phyloP scores from a whole-genome alignment of 64 coral and sea anemone genomes.

The Astreopora myriophthalma region DNA sequence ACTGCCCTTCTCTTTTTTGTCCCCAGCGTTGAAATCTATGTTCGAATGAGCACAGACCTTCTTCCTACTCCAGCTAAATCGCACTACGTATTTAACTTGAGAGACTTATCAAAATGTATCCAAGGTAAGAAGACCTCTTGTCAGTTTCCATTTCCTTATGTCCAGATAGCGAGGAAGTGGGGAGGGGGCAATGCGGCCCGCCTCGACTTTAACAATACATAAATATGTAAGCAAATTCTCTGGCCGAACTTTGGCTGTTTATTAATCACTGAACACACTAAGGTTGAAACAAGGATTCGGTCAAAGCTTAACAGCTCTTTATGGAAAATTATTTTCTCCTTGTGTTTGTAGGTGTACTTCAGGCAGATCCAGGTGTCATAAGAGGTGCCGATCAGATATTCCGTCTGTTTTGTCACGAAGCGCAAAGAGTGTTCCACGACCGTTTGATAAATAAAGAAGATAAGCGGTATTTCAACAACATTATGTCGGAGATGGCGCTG shows the following conservation, averaged over 20 bases:
- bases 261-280: no score
- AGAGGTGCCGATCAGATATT: conserved; percentile 90
- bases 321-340: background rate
- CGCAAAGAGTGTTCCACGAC: conserved; percentile 96
- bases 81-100: conserved; percentile 97
- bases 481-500: conserved; percentile 95
- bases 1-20: background rate
- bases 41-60: conserved; percentile 96
- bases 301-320: background rate
- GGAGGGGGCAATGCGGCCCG: no score
- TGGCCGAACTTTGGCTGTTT: background rate
- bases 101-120: conserved; percentile 98
- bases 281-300: no score
- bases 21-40: conserved; percentile 93
- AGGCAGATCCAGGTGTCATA: conserved; percentile 92
- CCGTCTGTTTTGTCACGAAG: conserved; percentile 95
- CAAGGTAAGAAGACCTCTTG: conserved; percentile 71
- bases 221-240: no score
- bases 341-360: conserved; percentile 76
- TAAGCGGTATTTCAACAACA: conserved; percentile 92
- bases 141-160: background rate
- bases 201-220: background rate
- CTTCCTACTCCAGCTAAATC: conserved; percentile 97
- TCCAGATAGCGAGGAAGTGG: no score
- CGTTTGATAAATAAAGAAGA: conserved; percentile 98